Conservation (phyloP, 2,888 invertebrate species). For the Hypolimnas misippus region DNA sequence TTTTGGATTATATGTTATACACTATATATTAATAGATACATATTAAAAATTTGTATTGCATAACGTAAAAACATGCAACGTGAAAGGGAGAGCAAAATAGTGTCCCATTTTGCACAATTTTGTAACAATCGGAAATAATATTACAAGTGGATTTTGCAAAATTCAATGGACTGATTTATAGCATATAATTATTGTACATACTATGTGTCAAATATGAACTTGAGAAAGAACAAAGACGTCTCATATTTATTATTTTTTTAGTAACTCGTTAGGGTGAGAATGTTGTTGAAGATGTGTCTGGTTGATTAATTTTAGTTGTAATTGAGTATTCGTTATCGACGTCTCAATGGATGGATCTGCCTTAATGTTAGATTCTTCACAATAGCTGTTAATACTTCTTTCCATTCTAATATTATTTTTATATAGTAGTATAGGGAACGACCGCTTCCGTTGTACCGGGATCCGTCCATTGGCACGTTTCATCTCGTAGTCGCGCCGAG, state of each 20-base stretch:
- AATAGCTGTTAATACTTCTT: conserved; percentile 54
- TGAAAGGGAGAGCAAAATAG: conserved; percentile 56
- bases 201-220: conserved; percentile 64
- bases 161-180: conserved; percentile 67
- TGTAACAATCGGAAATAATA: conserved; percentile 36
- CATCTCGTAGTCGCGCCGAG: conserved; percentile 27
- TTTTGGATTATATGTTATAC: background rate
- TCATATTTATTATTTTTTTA: conserved; percentile 75
- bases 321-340: conserved; percentile 53
- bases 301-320: conserved; percentile 72
- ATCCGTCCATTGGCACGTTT: conserved; percentile 54
- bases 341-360: conserved; percentile 51
- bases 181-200: conserved; percentile 65
- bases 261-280: conserved; percentile 60
- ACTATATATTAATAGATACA: conserved; percentile 5
- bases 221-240: conserved; percentile 75
- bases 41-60: conserved; percentile 2
- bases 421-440: conserved; percentile 51
- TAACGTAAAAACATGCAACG: background rate
- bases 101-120: conserved; percentile 51
- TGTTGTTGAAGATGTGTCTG: conserved; percentile 66
- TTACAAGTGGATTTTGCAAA: conserved; percentile 53
- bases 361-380: conserved; percentile 52
- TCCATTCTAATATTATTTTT: conserved; percentile 59
- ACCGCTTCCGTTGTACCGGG: conserved; percentile 47